These are phyloP conservation scores for Pseudomyrmex dendroicus DNA, from an alignment of 1,140 invertebrate genomes.

Conservation along the genomic window DNA sequence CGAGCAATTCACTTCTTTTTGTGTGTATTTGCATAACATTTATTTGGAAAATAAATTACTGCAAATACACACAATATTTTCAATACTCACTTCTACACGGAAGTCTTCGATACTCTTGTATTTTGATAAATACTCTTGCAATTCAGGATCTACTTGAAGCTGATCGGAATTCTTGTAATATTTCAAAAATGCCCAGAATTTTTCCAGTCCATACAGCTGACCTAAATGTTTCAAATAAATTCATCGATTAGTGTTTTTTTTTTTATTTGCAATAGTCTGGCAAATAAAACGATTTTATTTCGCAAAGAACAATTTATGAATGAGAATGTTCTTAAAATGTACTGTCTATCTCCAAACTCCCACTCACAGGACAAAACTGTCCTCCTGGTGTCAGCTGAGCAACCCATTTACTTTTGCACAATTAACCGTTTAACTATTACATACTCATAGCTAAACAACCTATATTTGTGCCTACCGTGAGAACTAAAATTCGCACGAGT, in stretches of 20 bases:
- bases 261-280: too few relatives aligned
- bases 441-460: slow-evolving; percentile 57
- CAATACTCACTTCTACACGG: slow-evolving; percentile 88
- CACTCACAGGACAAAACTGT: slow-evolving; percentile 30
- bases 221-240: slow-evolving; percentile 85
- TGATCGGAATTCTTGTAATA: slow-evolving; percentile 93
- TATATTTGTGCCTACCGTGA: slow-evolving; percentile 47
- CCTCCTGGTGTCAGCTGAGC: slow-evolving; percentile 57
- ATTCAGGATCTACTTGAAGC: slow-evolving; percentile 92
- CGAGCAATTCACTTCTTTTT: too few relatives aligned
- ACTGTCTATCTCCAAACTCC: slow-evolving; percentile 42
- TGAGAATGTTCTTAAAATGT: not conserved
- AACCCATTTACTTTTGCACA: slow-evolving; percentile 71
- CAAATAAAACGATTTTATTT: too few relatives aligned
- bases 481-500: not conserved
- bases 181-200: slow-evolving; percentile 99
- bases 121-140: slow-evolving; percentile 93
- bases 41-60: too few relatives aligned
- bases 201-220: slow-evolving; percentile 98
- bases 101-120: slow-evolving; percentile 99
- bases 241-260: slow-evolving; percentile 9
- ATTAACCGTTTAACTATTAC: slow-evolving; percentile 48
- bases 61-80: too few relatives aligned
- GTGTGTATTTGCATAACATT: too few relatives aligned
- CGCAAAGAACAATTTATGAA: too few relatives aligned